These are phyloP conservation scores for Troglohyphantes excavatus DNA, from an alignment of 2,888 invertebrate genomes.

Conservation along the genomic window DNA sequence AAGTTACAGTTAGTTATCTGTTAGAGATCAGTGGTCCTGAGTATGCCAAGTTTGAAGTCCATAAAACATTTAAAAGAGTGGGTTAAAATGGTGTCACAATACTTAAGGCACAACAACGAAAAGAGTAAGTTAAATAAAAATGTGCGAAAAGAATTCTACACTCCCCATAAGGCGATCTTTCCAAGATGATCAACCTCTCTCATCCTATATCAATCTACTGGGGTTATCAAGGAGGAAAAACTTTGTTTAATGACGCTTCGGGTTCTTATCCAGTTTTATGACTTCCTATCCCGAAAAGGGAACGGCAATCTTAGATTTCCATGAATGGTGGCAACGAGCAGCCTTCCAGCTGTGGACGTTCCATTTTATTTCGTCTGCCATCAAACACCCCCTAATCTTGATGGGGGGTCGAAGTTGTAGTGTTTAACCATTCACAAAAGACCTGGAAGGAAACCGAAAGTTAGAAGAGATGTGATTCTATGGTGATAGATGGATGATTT, in stretches of 20 bases:
- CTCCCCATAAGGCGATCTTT: too few relatives aligned
- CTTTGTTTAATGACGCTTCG: constrained; percentile 40
- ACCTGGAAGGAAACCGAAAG: neutral
- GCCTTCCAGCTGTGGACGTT: neutral
- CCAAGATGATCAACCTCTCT: neutral
- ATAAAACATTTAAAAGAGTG: too few relatives aligned
- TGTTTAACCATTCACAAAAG: neutral
- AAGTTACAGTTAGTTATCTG: too few relatives aligned
- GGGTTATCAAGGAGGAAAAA: neutral
- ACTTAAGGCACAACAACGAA: too few relatives aligned
- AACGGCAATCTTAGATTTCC: constrained; percentile 24
- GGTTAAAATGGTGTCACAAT: too few relatives aligned
- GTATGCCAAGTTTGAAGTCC: too few relatives aligned
- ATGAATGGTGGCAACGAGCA: constrained; percentile 32
- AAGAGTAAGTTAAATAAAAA: too few relatives aligned
- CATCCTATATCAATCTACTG: neutral
- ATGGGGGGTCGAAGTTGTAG: neutral
- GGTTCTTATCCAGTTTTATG: constrained; percentile 29
- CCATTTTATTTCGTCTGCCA: neutral
- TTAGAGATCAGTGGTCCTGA: too few relatives aligned
- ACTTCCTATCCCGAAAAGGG: constrained; percentile 23
- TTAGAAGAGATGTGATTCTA: neutral
- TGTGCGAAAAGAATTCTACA: too few relatives aligned
- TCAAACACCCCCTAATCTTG: neutral
- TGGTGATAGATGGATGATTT: neutral